A percentile compares a stretch with the other conserved stretches of the same genome.
phyloP scores from a whole-genome alignment of 1,140 invertebrate genomes.

The Aphelinus certus region DNA sequence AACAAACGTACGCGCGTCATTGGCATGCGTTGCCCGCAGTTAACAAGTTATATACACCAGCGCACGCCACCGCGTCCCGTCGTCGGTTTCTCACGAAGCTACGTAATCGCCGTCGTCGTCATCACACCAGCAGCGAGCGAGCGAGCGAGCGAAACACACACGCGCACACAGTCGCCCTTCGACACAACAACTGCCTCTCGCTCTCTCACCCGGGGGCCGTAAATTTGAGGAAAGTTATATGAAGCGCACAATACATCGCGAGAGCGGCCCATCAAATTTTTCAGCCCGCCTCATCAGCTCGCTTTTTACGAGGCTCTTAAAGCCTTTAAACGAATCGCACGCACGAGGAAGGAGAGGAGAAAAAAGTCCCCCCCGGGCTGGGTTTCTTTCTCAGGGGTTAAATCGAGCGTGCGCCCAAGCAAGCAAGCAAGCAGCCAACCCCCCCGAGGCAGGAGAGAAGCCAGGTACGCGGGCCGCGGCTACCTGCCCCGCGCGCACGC shows the following conservation, averaged over 20 bases:
- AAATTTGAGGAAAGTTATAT: slow-evolving; percentile 30
- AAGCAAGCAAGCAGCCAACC: neutral
- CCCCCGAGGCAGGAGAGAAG: neutral
- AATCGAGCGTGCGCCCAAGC: slow-evolving; percentile 60
- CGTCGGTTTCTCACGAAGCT: too few species aligned
- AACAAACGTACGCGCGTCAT: too few species aligned
- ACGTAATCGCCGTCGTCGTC: too few species aligned
- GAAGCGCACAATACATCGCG: neutral
- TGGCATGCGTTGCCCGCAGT: too few species aligned
- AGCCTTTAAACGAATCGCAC: slow-evolving; percentile 61
- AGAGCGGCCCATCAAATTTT: slow-evolving; percentile 12
- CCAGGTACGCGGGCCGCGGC: neutral
- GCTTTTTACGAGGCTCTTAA: slow-evolving; percentile 65
- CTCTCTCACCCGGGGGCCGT: neutral
- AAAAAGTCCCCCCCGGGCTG: slow-evolving; percentile 35
- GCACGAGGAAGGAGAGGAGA: neutral
- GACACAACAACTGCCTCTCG: too few species aligned
- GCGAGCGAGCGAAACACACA: too few species aligned
- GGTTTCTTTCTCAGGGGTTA: slow-evolving; percentile 62
- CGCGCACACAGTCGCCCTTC: too few species aligned
- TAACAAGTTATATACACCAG: too few species aligned
- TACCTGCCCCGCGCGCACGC: neutral
- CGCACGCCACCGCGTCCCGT: too few species aligned
- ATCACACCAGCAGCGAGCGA: slow-evolving; percentile 13
- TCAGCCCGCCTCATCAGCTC: slow-evolving; percentile 41